These are phyloP conservation scores for Heliconius ethilla DNA, from an alignment of 2,888 invertebrate genomes.

Conservation along the genomic window DNA sequence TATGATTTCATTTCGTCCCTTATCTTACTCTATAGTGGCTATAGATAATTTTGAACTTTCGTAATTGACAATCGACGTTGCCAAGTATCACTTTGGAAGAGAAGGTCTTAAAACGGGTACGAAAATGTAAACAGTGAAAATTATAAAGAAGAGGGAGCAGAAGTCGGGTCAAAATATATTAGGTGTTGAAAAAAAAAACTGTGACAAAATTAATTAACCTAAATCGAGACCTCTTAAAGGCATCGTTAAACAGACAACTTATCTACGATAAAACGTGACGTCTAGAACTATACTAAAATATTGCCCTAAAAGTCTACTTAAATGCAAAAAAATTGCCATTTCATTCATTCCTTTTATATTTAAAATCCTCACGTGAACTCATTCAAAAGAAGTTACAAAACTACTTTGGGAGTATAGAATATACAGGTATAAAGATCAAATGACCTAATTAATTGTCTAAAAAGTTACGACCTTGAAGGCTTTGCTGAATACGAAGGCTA, in stretches of 20 bases:
- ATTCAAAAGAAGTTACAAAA: conserved; percentile 22
- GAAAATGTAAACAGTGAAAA: conserved; percentile 27
- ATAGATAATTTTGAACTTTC: conserved; percentile 50
- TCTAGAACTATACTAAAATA: conserved; percentile 39
- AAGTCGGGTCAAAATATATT: neutral
- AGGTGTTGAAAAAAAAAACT: neutral
- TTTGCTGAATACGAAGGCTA: conserved; percentile 41
- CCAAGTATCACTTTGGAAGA: conserved; percentile 27
- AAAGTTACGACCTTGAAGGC: conserved; percentile 18
- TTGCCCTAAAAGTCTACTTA: conserved; percentile 37
- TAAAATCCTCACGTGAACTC: conserved; percentile 18
- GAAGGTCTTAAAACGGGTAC: conserved; percentile 31
- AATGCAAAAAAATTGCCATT: conserved; percentile 37
- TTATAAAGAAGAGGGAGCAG: conserved; percentile 16
- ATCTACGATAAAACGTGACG: conserved; percentile 38
- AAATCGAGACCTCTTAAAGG: conserved; percentile 21
- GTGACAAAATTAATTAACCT: conserved; percentile 18
- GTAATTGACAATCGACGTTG: conserved; percentile 46
- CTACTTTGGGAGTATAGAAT: conserved; percentile 19
- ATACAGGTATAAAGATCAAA: conserved; percentile 18
- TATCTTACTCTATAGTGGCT: conserved; percentile 39
- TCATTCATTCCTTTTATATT: conserved; percentile 20
- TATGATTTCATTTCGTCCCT: conserved; percentile 40
- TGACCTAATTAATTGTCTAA: conserved; percentile 13
- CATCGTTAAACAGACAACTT: conserved; percentile 31